Conservation (phyloP, 2,888 invertebrate genomes). For the Ligdia adustata region DNA sequence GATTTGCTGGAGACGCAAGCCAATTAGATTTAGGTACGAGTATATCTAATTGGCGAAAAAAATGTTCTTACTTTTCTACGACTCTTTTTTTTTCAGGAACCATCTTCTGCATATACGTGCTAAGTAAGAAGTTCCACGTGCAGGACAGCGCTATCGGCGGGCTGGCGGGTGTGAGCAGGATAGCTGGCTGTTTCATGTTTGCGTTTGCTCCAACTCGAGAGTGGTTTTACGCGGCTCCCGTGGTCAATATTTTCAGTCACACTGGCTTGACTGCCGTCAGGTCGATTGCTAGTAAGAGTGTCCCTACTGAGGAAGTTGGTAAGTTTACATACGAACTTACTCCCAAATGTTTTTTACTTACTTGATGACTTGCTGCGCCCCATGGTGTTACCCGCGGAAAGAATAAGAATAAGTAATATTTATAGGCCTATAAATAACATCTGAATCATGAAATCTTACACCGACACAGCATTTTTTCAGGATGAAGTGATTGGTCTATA, state of each 20-base stretch:
- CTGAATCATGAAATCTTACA: no score
- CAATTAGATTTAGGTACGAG: no score
- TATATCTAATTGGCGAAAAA: no score
- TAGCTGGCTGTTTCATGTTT: slow-evolving; percentile 78
- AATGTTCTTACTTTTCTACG: background rate
- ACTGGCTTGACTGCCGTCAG: slow-evolving; percentile 83
- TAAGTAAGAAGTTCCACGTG: slow-evolving; percentile 69
- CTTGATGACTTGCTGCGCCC: no score
- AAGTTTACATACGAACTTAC: no score
- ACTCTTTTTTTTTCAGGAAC: slow-evolving; percentile 61
- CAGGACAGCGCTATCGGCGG: slow-evolving; percentile 78
- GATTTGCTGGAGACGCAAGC: no score
- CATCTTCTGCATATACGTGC: slow-evolving; percentile 72
- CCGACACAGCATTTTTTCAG: no score
- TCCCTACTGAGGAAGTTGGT: slow-evolving; percentile 83
- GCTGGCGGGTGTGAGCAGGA: slow-evolving; percentile 79
- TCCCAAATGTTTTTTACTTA: no score
- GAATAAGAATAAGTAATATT: no score
- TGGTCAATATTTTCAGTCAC: slow-evolving; percentile 81
- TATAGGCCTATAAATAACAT: no score
- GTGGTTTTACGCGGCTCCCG: slow-evolving; percentile 78
- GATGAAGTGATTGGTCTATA: no score
- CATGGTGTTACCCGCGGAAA: no score
- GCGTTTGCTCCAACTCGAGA: slow-evolving; percentile 72
- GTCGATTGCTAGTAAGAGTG: slow-evolving; percentile 83